Evolutionary conservation across 2,888 invertebrate genomes (phyloP), one percentile per base, ranked within the genome.

Genomic region (Scaptomyza cyrtandrae): DNA sequence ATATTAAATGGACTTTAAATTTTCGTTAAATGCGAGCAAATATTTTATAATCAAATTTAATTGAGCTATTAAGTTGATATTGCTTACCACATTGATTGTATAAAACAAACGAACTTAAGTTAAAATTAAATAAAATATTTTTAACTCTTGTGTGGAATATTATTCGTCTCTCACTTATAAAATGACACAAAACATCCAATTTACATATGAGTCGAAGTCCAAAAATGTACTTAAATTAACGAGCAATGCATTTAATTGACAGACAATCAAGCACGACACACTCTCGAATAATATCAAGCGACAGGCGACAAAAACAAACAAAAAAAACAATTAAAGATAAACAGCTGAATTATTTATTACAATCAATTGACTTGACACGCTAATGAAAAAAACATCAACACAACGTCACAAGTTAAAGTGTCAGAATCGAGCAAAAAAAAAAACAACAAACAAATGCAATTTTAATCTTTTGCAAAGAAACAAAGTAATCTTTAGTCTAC

Each of bases 191-290:
- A 50, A 55, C 60, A 64, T 29, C 52, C 35, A 65, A 69, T 74
- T 75, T 56, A 53, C 61, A 75, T 68, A 72, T 45, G 49, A 56
- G 27, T 44, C 50, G 24, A 29, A 29, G 58, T 50, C 45, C 62
- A 50, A 59, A 63, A 59, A 53, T 53, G 43, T 64, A 72, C 31
- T 37, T 44, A 53, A 45, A 43, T 74, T 58, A 41, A 58, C 71
- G 31, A 37, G 50, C 11, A 65, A 71, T 60, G 60, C 55, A 72
- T 43, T 67, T 62, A 63, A 75, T 77, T 67, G 63, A 55, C 78
- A 63, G 10, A 50, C 56, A 66, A 56, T 66, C 58, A 62, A 45
- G 63, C 60, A 48, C 49, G 48, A 24, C 14, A 41, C 54, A 62
- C 19, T 24, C 24, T 24, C 24, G 24, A 24, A 24, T 24, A 24